Conservation (phyloP, 2,797 vertebrate species). For the Microctenopoma lineatum region DNA sequence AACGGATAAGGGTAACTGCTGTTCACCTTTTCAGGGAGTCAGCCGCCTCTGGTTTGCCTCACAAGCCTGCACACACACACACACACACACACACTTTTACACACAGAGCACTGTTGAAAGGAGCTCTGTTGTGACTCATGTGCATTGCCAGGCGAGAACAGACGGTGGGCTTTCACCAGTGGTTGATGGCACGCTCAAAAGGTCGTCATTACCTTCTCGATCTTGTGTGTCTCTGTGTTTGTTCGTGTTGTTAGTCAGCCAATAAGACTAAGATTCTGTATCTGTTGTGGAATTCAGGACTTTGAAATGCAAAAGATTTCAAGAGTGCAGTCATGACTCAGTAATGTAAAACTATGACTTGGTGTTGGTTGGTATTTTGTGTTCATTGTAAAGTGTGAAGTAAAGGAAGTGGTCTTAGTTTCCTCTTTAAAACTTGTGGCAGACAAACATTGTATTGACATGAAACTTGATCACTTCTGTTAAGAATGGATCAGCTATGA, state of each 20-base stretch:
- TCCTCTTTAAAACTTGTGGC: no score
- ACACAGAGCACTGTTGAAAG: slow-evolving; percentile 63
- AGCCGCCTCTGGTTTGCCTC: slow-evolving; percentile 63
- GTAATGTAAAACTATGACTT: slow-evolving; percentile 28
- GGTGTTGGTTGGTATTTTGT: background rate
- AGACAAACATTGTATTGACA: no score
- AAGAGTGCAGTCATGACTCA: slow-evolving; percentile 50
- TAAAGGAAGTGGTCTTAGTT: no score
- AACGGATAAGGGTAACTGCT: slow-evolving; percentile 49
- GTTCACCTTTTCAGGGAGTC: slow-evolving; percentile 65
- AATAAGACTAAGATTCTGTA: slow-evolving; percentile 41
- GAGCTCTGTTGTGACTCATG: slow-evolving; percentile 73
- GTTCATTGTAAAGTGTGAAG: background rate
- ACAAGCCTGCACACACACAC: slow-evolving; percentile 38
- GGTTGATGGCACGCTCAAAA: slow-evolving; percentile 68
- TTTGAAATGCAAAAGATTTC: slow-evolving; percentile 62
- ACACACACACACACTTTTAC: slow-evolving; percentile 30
- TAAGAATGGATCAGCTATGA: background rate
- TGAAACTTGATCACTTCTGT: background rate
- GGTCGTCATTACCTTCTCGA: slow-evolving; percentile 66
- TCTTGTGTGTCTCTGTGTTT: slow-evolving; percentile 38
- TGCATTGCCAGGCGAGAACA: slow-evolving; percentile 70
- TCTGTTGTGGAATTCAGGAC: slow-evolving; percentile 46
- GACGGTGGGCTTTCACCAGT: slow-evolving; percentile 73
- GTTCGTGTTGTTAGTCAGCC: slow-evolving; percentile 25